Percentiles rank a stretch among this genome's conserved stretches.
Evolutionary conservation across 2,888 invertebrate species (phyloP).

Genomic region (Cephus sareptanus): DNA sequence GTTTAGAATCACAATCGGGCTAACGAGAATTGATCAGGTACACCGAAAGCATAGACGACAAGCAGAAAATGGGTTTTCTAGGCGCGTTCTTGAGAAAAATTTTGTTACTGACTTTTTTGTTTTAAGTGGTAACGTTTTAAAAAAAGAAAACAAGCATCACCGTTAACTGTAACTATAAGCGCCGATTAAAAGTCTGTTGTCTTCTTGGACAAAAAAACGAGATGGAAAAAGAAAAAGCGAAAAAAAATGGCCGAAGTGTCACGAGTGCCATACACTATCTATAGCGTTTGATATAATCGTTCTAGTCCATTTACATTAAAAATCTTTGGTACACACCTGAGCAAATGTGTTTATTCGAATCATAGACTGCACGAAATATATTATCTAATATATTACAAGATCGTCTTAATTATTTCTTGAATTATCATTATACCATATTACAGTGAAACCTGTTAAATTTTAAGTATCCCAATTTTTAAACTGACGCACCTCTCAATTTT

Average conservation of each 20-base stretch:
- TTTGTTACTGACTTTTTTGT: neutral
- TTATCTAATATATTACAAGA: constrained; percentile 36
- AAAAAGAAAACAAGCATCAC: neutral
- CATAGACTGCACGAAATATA: constrained; percentile 61
- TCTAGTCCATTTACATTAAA: constrained; percentile 48
- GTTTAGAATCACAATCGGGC: neutral
- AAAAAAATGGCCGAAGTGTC: neutral
- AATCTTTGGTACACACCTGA: constrained; percentile 51
- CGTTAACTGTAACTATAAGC: neutral
- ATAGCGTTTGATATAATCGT: constrained; percentile 52
- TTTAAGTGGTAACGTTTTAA: neutral
- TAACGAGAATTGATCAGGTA: neutral
- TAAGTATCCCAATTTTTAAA: no score
- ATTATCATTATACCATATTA: neutral
- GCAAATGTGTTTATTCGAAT: constrained; percentile 54
- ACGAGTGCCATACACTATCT: constrained; percentile 47
- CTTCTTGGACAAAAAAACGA: neutral
- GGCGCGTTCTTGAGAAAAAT: neutral
- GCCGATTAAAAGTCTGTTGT: neutral
- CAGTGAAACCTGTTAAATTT: no score
- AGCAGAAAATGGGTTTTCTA: neutral
- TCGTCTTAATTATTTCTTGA: neutral
- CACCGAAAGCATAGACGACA: neutral
- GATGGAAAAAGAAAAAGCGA: neutral
- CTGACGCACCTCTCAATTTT: no score